A percentile compares a stretch with the other conserved stretches of the same genome.
Evolutionary conservation across 1,140 invertebrate species (phyloP).

Genomic region (Dendrolimus kikuchii): DNA sequence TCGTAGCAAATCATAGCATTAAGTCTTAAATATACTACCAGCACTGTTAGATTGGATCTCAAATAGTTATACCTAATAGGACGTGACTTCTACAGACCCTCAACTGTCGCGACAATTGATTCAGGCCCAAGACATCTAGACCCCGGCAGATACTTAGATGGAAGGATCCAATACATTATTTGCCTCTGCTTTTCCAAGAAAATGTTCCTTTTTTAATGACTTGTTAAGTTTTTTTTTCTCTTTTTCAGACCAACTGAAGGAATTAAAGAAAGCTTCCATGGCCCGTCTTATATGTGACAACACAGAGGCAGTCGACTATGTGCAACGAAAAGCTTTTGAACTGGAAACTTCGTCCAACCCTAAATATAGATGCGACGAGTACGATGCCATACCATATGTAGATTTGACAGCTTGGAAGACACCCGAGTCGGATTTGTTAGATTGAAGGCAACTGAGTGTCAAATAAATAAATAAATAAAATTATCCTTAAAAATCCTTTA

Average conservation of each 20-base stretch:
- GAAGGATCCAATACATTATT: no score
- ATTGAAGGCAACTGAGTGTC: slow-evolving; percentile 14
- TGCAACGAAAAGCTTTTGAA: slow-evolving; percentile 53
- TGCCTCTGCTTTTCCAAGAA: background rate
- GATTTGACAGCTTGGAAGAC: slow-evolving; percentile 55
- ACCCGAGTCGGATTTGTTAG: slow-evolving; percentile 38
- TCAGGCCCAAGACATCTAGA: no score
- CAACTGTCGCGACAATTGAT: no score
- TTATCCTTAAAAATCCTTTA: no score
- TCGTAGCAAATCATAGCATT: no score
- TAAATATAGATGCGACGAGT: slow-evolving; percentile 44
- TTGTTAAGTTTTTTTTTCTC: slow-evolving; percentile 4
- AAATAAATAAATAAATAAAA: no score
- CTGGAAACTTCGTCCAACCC: slow-evolving; percentile 46
- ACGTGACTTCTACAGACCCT: no score
- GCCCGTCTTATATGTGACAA: slow-evolving; percentile 67
- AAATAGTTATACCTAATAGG: no score
- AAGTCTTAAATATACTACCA: no score
- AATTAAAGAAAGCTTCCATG: slow-evolving; percentile 66
- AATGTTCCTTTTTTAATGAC: background rate
- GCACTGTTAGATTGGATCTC: no score
- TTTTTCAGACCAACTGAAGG: slow-evolving; percentile 57
- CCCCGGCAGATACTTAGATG: no score
- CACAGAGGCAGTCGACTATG: slow-evolving; percentile 37
- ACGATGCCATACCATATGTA: slow-evolving; percentile 44